Base-by-base conservation (phyloP, 2,888 invertebrate genomes). In the Monochamus alternatus region DNA sequence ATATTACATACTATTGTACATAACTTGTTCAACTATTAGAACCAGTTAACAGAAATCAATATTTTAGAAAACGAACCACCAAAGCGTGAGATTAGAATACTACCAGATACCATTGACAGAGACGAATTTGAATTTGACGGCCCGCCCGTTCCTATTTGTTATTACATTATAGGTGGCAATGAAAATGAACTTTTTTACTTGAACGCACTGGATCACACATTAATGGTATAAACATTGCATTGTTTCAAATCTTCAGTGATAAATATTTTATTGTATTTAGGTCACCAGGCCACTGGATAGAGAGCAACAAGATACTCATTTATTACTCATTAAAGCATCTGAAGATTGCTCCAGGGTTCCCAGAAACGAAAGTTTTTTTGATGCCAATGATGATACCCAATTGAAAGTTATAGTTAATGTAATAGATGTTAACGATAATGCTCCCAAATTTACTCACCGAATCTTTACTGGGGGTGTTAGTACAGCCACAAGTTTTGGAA, bases 381-480 rank as follows among this genome's bases (percentile, higher is more conserved):
- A 93, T 82, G 85, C 89, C 38, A 85, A 89, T 2, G 94, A 94
- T 74, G 93, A 94, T 81, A 95, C 95, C 12, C 89, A 94, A 2
- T 89, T 97, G 0, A 92, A 92, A 84, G 92, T 96, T 0, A 87
- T 92, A 9, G 90, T 97, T 0, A 91, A 91, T 73, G 94, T 98
- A 0, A 89, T 92, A 60, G 98, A 98, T 85, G 92, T 97, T 2
- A 98, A 98, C 85, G 98, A 98, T 85, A 98, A 98, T 88, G 91
- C 96, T 0, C 98, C 98, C 0, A 91, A 91, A 84, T 98, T 98
- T 86, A 89, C 92, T 3, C 94, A 93, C 76, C 92, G 93, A 80
- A 92, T 97, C 77, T 97, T 98, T 86, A 98, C 98, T 0, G 97
- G 98, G 0, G 98, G 98, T 1, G 95, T 98, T 1, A 97, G 98